phyloP scores from a whole-genome alignment of 1,140 invertebrate genomes.

The Pemphigus obesinymphae region DNA sequence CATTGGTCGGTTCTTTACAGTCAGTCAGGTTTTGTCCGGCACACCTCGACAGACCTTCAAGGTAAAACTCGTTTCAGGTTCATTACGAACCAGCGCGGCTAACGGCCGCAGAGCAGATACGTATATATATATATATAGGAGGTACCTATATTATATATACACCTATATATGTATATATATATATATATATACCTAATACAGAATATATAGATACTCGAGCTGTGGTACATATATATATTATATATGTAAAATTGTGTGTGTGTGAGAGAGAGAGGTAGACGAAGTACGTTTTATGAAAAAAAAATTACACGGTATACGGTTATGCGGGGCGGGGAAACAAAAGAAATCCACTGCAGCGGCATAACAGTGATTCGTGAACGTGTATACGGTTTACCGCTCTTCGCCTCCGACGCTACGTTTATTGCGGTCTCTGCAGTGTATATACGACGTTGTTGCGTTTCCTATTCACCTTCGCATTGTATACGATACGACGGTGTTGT shows the following conservation, averaged over 20 bases:
- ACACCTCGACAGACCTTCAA: constrained; percentile 35
- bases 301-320: background rate
- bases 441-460: background rate
- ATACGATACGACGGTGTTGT: background rate
- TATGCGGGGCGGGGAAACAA: constrained; percentile 18
- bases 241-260: background rate
- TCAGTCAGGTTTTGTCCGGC: constrained; percentile 11
- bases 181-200: background rate
- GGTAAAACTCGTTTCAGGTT: constrained; percentile 41
- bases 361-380: constrained; percentile 34
- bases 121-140: background rate
- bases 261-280: too few relatives aligned
- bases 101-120: background rate
- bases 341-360: constrained; percentile 21
- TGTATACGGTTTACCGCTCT: background rate
- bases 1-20: background rate
- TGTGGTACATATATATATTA: background rate
- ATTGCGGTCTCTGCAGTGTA: background rate
- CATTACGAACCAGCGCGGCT: constrained; percentile 34
- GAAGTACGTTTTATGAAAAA: too few relatives aligned
- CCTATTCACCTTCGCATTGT: background rate
- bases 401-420: background rate
- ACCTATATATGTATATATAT: background rate
- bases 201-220: background rate
- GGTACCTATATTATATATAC: background rate